Base-by-base conservation (phyloP, 2,113 vertebrate species). In the Pollimyrus isidori region DNA sequence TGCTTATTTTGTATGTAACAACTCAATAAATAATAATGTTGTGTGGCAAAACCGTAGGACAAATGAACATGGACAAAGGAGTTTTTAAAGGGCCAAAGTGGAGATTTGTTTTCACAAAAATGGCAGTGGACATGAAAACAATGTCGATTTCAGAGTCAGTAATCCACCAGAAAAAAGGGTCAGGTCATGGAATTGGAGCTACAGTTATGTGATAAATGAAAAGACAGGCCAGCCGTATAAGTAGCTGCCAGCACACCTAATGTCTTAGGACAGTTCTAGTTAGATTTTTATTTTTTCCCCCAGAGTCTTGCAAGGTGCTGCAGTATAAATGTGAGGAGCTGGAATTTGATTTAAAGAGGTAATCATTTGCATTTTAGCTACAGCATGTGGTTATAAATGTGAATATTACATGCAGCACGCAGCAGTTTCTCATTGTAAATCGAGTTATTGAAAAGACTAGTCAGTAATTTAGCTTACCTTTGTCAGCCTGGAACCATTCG, bases 261-360 rank as follows among this genome's bases (percentile, higher is more conserved):
- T 80, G 35, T 80, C 5, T 80, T 80, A 17, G 73, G 17, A 80
- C 30, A 19, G 15, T 17, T 80, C 17, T 35, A 80, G 73, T 39
- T 80, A 15, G 35, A 80, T 80, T 39, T 56, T 35, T 35, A 35
- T 35, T 87, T 87, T 80, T 35, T 91, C 21, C 6, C 30, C 23
- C 48, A 96, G 95, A 94, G 82, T 3, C 92, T 73, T 91, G 76
- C 87, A 92, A 65, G 62, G 93, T 94, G 65, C 88, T 96, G 87
- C 93, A 95, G 92, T 91, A 95, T 87, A 94, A 95, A 89, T 95
- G 91, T 91, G 92, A 94, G 23, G 94, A 95, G 87, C 91, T 92
- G 62, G 94, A 94, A 89, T 91, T 93, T 49, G 94, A 95, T 5
- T 89, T 58, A 58, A 62, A 80, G 87, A 95, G 93, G 96, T 96